Evolutionary conservation across 2,113 vertebrate genomes (phyloP), one percentile per base, ranked within the genome.

Genomic region (Alosa alosa): DNA sequence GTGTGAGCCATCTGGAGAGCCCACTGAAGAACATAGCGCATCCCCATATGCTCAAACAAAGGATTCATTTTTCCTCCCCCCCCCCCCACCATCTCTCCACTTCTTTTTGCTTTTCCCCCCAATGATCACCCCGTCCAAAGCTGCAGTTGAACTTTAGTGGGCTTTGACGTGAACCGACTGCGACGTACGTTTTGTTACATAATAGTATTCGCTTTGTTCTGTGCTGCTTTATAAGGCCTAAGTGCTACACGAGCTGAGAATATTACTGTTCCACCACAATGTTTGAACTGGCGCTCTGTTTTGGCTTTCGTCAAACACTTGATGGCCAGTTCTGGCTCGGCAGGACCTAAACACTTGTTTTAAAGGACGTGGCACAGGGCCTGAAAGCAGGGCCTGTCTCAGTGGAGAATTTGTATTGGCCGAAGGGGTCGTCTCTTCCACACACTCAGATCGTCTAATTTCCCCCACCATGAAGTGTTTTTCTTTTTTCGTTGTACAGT

Each of bases 1-100:
- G 90, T 94, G 92, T 90, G 87, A 90, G 90, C 92, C 92, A 94
- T 94, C 92, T 93, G 93, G 93, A 92, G 91, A 91, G 91, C 87
- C 89, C 81, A 64, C 86, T 87, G 87, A 78, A 91, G 89, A 91
- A 91, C 85, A 89, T 85, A 45, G 83, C 88, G 87, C 90, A 90
- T 92, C 90, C 82, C 90, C 91, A 82, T 89, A 83, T 84, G 72
- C 83, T 86, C 84, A 88, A 87, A 94, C 91, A 93, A 93, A 93
- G 89, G 86, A 88, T 82, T 87, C 89, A 86, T 92, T 94, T 93
- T 90, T 90, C 86, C 64, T 84, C 41, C 86, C 41, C 82, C 78
- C 85, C 84, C 6, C 60, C 6, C 60, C 36, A 39, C 31, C 72
- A 39, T 39, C 72, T 78, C 72, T 36, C 11, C 9, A 78, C 31